These are phyloP conservation scores for Stenotaenia linearis DNA, from an alignment of 2,888 invertebrate genomes.

Conservation along the genomic window DNA sequence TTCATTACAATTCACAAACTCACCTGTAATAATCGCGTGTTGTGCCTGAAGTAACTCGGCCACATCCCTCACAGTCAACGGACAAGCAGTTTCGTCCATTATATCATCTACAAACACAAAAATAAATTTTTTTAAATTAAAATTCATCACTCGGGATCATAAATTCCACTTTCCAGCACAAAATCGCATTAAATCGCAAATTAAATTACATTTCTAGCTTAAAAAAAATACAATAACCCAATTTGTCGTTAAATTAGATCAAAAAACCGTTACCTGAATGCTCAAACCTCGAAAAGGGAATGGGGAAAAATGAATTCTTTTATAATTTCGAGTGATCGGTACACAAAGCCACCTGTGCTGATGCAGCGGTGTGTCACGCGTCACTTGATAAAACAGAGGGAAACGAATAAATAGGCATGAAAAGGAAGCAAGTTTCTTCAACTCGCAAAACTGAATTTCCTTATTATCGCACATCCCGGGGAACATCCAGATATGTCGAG, in stretches of 20 bases:
- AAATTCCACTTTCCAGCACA: neutral
- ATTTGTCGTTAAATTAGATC: neutral
- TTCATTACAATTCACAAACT: neutral
- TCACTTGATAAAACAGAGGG: neutral
- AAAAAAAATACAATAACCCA: neutral
- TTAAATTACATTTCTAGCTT: neutral
- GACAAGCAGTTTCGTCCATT: slow-evolving; percentile 51
- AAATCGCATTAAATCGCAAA: neutral
- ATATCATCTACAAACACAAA: slow-evolving; percentile 46
- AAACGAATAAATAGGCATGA: neutral
- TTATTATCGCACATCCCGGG: neutral
- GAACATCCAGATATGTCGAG: neutral
- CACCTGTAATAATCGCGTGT: slow-evolving; percentile 80
- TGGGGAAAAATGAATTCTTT: neutral
- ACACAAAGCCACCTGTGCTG: slow-evolving; percentile 4
- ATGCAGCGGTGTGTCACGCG: neutral
- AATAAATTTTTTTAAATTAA: neutral
- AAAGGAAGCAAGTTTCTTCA: neutral
- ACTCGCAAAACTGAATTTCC: neutral
- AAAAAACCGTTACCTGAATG: neutral
- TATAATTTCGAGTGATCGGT: neutral
- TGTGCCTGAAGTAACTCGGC: slow-evolving; percentile 80
- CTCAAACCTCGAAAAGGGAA: neutral
- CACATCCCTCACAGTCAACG: slow-evolving; percentile 67
- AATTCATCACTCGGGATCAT: no score